Conservation (phyloP, 2,888 invertebrate genomes). For the Antheraea yamamai region DNA sequence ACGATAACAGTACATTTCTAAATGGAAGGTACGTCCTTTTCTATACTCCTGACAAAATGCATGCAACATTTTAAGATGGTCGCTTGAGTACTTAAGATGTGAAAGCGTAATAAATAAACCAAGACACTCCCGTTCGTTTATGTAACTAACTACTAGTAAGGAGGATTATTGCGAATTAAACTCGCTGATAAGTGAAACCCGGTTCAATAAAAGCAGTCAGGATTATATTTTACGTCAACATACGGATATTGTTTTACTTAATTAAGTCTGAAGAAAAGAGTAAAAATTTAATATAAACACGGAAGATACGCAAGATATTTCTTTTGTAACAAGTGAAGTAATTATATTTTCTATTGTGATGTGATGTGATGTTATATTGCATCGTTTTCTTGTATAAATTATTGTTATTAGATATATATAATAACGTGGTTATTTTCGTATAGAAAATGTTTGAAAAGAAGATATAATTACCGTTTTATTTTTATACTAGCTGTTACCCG, state of each 20-base stretch:
- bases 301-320: background rate
- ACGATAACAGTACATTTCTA: too few species aligned
- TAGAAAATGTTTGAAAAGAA: background rate
- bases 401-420: background rate
- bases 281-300: background rate
- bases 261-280: background rate
- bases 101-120: too few species aligned
- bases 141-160: too few species aligned
- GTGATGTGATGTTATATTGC: background rate
- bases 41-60: too few species aligned
- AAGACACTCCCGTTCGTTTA: too few species aligned
- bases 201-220: background rate
- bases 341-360: background rate
- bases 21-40: too few species aligned
- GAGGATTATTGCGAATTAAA: background rate
- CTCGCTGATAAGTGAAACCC: background rate
- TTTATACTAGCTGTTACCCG: too few species aligned
- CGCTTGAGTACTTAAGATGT: too few species aligned
- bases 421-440: background rate
- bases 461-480: too few species aligned
- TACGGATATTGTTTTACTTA: slow-evolving; percentile 1
- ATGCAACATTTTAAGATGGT: too few species aligned
- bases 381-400: background rate
- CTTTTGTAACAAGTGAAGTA: background rate
- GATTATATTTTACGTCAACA: background rate